These are phyloP conservation scores for Bombus haemorrhoidalis DNA, from an alignment of 1,140 invertebrate genomes.

Conservation along the genomic window DNA sequence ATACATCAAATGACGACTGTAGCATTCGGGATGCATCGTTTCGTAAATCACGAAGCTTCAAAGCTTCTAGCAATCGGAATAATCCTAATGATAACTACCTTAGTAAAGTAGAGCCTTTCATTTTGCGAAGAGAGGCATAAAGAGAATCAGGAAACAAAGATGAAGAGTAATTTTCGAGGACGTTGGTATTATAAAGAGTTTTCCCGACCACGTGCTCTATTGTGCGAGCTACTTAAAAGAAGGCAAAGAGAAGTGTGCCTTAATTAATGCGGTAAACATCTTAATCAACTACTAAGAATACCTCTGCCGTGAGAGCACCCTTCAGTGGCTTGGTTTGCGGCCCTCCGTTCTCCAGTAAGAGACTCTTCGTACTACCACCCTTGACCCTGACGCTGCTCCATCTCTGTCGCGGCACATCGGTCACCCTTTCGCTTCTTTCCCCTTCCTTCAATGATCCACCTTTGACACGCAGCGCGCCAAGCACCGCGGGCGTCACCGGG, in stretches of 20 bases:
- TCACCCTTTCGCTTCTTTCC: conserved; percentile 65
- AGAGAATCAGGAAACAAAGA: neutral
- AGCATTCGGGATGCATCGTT: no score
- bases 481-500: conserved; percentile 65
- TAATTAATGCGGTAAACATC: conserved; percentile 50
- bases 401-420: conserved; percentile 73
- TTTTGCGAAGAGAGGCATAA: neutral
- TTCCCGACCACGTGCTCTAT: neutral
- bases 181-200: neutral
- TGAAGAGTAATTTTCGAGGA: neutral
- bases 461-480: conserved; percentile 72
- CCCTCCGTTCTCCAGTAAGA: conserved; percentile 79
- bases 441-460: conserved; percentile 75
- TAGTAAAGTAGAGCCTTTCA: no score
- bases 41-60: no score
- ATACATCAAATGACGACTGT: no score
- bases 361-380: conserved; percentile 80
- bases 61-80: no score
- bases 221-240: neutral
- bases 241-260: neutral
- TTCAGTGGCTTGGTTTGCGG: conserved; percentile 73
- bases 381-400: conserved; percentile 81
- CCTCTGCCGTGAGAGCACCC: conserved; percentile 77
- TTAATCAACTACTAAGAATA: conserved; percentile 66
- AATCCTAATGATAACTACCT: no score